phyloP scores from a whole-genome alignment of 2,113 vertebrate genomes.

The Gymnarchus niloticus region DNA sequence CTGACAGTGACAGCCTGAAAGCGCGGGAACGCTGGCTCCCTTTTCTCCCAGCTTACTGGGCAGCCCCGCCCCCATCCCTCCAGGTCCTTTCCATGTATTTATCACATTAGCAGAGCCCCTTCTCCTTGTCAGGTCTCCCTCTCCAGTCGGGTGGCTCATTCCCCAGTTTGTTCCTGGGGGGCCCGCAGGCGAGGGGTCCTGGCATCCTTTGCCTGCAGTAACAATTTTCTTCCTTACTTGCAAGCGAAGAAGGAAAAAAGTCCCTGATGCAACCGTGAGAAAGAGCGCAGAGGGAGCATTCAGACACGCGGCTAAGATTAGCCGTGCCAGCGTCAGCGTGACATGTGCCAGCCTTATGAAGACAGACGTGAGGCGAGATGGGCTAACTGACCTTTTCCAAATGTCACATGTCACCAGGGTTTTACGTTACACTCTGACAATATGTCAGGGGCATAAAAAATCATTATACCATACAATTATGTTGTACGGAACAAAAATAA shows the following conservation, averaged over 20 bases:
- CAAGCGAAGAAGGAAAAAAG: slow-evolving; percentile 22
- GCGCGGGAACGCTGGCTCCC: not conserved
- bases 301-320: slow-evolving; percentile 59
- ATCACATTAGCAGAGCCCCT: slow-evolving; percentile 69
- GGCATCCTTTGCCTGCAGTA: slow-evolving; percentile 30
- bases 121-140: slow-evolving; percentile 56
- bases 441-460: slow-evolving; percentile 98
- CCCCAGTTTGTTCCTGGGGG: slow-evolving; percentile 43
- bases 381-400: slow-evolving; percentile 97
- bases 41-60: slow-evolving; percentile 26
- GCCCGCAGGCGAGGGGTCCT: slow-evolving; percentile 29
- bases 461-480: slow-evolving; percentile 89
- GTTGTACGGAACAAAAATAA: slow-evolving; percentile 70
- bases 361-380: slow-evolving; percentile 73
- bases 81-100: slow-evolving; percentile 58
- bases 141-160: slow-evolving; percentile 55
- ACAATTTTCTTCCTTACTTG: slow-evolving; percentile 32
- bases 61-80: slow-evolving; percentile 26
- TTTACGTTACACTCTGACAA: slow-evolving; percentile 98
- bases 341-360: slow-evolving; percentile 75
- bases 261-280: slow-evolving; percentile 20
- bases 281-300: slow-evolving; percentile 16
- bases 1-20: not conserved
- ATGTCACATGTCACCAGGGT: slow-evolving; percentile 98
- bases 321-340: slow-evolving; percentile 72